phyloP scores from a whole-genome alignment of 2,888 invertebrate species.

The Ommatoiulus sabulosus region DNA sequence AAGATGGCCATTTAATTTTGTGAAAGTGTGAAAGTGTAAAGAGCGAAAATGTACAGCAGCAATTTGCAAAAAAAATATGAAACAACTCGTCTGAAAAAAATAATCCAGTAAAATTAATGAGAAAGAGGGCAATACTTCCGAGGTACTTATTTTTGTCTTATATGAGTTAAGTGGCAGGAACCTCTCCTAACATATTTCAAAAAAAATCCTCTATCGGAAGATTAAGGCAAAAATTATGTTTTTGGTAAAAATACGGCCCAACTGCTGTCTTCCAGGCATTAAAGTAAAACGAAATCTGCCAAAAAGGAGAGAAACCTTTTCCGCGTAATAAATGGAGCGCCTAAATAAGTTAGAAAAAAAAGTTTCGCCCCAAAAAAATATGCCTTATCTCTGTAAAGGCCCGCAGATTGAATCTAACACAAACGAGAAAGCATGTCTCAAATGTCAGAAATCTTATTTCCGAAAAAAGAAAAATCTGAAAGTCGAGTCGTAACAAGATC shows the following conservation, averaged over 20 bases:
- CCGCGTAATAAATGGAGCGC: neutral
- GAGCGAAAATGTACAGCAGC: too few species aligned
- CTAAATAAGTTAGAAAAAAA: neutral
- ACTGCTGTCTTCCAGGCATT: conserved; percentile 5
- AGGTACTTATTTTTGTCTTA: too few species aligned
- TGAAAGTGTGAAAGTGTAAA: too few species aligned
- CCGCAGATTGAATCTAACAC: conserved; percentile 26
- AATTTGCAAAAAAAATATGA: too few species aligned
- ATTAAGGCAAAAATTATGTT: neutral
- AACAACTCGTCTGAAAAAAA: too few species aligned
- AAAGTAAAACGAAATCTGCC: neutral
- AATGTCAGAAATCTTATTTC: conserved; percentile 34
- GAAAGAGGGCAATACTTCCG: too few species aligned
- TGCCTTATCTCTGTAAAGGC: neutral
- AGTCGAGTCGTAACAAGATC: conserved; percentile 26
- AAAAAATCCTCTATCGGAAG: neutral
- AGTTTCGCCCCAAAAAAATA: neutral
- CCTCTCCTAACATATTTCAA: too few species aligned
- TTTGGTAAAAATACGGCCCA: neutral
- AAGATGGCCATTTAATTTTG: too few species aligned
- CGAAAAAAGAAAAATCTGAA: too few species aligned
- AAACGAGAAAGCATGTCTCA: conserved; percentile 27
- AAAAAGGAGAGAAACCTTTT: neutral
- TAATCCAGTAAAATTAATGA: too few species aligned
- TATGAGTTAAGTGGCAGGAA: too few species aligned